Conservation (phyloP, 2,113 vertebrate species). For the Notarius lentiginosus region DNA sequence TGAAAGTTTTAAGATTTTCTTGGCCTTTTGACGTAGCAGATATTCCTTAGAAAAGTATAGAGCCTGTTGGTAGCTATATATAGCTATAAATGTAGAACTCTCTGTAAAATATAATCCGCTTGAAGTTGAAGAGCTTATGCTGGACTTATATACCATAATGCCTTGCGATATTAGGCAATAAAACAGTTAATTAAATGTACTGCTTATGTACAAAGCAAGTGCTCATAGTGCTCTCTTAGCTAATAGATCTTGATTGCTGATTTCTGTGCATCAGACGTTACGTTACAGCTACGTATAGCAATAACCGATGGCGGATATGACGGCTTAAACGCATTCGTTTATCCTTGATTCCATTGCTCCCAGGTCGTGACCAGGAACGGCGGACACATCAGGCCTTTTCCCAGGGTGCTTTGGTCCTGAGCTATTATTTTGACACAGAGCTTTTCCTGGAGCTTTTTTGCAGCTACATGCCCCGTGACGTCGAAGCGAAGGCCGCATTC, state of each 20-base stretch:
- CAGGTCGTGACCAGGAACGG: constrained; percentile 70
- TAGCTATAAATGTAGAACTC: too few species aligned
- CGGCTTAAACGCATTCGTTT: neutral
- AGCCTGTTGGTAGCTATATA: neutral
- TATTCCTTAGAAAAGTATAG: neutral
- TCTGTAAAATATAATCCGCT: neutral
- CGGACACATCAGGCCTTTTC: constrained; percentile 60
- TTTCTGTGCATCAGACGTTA: neutral
- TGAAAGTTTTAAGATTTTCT: neutral
- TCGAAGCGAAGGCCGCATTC: constrained; percentile 71
- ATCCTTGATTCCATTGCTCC: constrained; percentile 56
- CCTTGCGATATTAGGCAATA: neutral
- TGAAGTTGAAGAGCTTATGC: neutral
- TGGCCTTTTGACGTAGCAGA: neutral
- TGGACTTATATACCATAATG: neutral
- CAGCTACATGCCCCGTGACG: constrained; percentile 57
- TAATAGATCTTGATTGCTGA: too few species aligned
- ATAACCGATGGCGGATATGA: neutral
- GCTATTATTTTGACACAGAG: constrained; percentile 64
- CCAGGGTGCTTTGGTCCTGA: constrained; percentile 31
- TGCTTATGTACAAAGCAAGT: neutral
- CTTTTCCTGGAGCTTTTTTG: neutral
- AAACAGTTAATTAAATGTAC: neutral
- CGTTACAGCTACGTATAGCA: neutral
- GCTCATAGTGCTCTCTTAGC: neutral